These are phyloP conservation scores for Drosophila imparisetae DNA, from an alignment of 2,888 invertebrate species.

Conservation along the genomic window DNA sequence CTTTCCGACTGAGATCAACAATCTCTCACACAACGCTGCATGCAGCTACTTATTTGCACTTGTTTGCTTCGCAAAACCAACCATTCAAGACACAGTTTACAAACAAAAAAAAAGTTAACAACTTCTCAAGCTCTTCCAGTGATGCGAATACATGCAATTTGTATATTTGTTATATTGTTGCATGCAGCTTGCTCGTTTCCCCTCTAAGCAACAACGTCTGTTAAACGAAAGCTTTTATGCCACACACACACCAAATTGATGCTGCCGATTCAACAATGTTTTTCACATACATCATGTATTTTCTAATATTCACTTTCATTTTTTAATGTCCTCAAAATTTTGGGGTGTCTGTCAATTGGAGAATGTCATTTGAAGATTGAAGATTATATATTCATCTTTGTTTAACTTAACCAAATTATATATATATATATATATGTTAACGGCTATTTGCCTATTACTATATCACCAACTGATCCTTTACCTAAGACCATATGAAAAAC, in stretches of 20 bases:
- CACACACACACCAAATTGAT: too few relatives aligned
- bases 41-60: not conserved
- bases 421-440: conserved; percentile 64
- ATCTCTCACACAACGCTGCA: not conserved
- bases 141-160: not conserved
- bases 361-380: not conserved
- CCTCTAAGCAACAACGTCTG: not conserved
- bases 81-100: not conserved
- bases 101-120: not conserved
- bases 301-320: too few relatives aligned
- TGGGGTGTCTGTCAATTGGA: too few relatives aligned
- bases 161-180: not conserved
- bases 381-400: not conserved
- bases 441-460: conserved; percentile 91
- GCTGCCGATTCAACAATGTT: too few relatives aligned
- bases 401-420: not conserved
- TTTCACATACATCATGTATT: too few relatives aligned
- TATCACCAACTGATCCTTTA: conserved; percentile 88
- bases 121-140: not conserved
- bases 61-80: not conserved
- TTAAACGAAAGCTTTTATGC: too few relatives aligned
- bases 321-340: not conserved
- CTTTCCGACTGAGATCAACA: not conserved
- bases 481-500: conserved; percentile 64
- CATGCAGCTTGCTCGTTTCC: not conserved